A percentile compares a stretch with the other conserved stretches of the same genome.
These are phyloP conservation scores for Astreopora myriophthalma DNA, from an alignment of 64 coral and sea anemone genomes.

Conservation along the genomic window DNA sequence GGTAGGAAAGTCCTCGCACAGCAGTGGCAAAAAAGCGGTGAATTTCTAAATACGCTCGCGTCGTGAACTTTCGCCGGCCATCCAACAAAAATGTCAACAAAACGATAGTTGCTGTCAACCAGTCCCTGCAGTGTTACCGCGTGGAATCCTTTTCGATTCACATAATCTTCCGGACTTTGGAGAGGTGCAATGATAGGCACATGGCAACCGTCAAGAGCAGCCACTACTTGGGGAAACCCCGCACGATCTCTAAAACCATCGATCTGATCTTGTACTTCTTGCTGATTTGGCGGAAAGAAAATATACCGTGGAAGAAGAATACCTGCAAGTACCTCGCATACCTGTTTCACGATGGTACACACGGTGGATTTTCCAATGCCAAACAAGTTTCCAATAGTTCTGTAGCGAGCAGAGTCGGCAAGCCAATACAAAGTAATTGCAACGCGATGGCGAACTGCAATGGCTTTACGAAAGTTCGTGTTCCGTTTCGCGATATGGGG, in stretches of 20 bases:
- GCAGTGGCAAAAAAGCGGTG: not conserved
- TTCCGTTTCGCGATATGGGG: not conserved
- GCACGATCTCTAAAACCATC: not conserved
- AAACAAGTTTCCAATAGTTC: constrained; percentile 3
- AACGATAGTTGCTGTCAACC: too few relatives aligned
- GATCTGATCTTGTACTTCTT: not conserved
- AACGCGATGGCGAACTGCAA: constrained; percentile 1
- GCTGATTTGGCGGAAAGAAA: not conserved
- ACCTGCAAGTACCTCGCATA: too few relatives aligned
- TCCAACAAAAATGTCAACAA: too few relatives aligned
- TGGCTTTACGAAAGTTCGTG: not conserved
- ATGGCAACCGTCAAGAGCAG: not conserved
- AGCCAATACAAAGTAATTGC: constrained; percentile 40
- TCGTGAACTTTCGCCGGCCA: too few relatives aligned
- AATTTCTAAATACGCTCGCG: too few relatives aligned
- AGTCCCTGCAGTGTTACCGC: too few relatives aligned
- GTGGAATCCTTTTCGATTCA: not conserved
- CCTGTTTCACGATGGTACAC: too few relatives aligned
- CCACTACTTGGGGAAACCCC: not conserved
- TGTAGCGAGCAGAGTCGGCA: not conserved
- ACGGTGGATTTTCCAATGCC: not conserved
- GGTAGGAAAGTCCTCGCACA: not conserved
- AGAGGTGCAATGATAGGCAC: not conserved
- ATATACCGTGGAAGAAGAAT: not conserved
- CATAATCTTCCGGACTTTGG: constrained; percentile 3